Conservation (phyloP, 1,140 invertebrate species). For the Procambarus virginalis region DNA sequence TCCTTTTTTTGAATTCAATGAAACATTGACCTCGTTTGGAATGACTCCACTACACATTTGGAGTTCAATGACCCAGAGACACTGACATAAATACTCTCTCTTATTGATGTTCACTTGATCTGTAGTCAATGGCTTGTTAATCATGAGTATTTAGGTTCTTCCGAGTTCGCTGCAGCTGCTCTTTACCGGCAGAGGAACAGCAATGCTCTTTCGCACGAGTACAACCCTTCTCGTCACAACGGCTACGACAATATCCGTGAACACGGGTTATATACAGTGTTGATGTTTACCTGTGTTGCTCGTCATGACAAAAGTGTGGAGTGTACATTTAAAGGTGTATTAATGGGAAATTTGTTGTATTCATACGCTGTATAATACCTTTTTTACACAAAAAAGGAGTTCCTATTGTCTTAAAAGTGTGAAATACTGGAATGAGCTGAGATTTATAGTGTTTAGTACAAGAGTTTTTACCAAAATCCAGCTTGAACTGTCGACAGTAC, state of each 20-base stretch:
- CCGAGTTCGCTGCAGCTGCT: neutral
- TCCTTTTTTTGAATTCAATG: neutral
- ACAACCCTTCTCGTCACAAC: neutral
- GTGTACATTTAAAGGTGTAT: constrained; percentile 28
- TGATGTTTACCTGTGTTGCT: constrained; percentile 50
- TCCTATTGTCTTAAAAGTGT: constrained; percentile 32
- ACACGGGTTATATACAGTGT: constrained; percentile 23
- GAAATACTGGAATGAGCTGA: constrained; percentile 9
- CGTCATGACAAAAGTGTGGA: constrained; percentile 40
- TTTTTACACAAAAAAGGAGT: constrained; percentile 26
- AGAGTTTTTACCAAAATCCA: neutral
- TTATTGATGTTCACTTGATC: constrained; percentile 4
- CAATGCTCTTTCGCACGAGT: neutral
- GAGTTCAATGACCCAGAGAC: neutral
- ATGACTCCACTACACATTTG: neutral
- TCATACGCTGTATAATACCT: constrained; percentile 18
- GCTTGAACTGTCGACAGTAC: neutral
- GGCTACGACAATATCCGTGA: neutral
- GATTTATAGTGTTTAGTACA: constrained; percentile 12
- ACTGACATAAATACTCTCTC: neutral
- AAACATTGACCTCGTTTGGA: neutral
- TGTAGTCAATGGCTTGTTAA: neutral
- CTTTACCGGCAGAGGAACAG: neutral
- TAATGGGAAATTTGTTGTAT: constrained; percentile 36
- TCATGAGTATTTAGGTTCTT: constrained; percentile 1